Percentiles rank a stretch among this genome's conserved stretches.
Conservation (phyloP, 2,797 vertebrate species). For the Lagorchestes hirsutus region DNA sequence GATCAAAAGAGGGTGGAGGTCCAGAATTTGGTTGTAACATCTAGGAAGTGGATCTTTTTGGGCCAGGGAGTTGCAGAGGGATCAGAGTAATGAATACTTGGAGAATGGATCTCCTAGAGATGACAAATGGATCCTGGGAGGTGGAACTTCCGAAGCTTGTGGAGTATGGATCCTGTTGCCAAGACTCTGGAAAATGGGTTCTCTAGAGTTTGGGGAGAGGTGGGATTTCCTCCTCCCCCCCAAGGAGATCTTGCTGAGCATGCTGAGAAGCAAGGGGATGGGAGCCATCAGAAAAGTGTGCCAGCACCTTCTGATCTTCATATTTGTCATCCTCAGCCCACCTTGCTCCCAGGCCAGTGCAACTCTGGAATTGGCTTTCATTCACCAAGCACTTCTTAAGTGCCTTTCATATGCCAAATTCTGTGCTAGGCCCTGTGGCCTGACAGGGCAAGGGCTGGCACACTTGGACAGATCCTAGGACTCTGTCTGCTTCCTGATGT, state of each 20-base stretch:
- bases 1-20: conserved; percentile 11
- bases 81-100: neutral
- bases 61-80: neutral
- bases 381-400: neutral
- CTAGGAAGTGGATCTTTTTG: neutral
- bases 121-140: conserved; percentile 1
- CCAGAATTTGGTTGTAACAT: neutral
- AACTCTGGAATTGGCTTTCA: neutral
- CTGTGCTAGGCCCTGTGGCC: neutral
- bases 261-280: neutral
- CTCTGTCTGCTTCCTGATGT: neutral
- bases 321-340: neutral
- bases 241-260: conserved; percentile 15
- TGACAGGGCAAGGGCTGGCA: neutral
- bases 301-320: neutral
- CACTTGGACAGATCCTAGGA: neutral
- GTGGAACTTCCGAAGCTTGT: neutral
- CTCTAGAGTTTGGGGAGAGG: conserved; percentile 5
- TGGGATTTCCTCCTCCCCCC: neutral
- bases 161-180: conserved; percentile 27
- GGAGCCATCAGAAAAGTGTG: neutral
- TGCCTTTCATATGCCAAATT: neutral
- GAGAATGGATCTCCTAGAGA: neutral
- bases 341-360: neutral
- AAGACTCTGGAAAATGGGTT: conserved; percentile 26